Base-by-base conservation (phyloP, 2,113 vertebrate genomes). In the Campylomormyrus numenius region DNA sequence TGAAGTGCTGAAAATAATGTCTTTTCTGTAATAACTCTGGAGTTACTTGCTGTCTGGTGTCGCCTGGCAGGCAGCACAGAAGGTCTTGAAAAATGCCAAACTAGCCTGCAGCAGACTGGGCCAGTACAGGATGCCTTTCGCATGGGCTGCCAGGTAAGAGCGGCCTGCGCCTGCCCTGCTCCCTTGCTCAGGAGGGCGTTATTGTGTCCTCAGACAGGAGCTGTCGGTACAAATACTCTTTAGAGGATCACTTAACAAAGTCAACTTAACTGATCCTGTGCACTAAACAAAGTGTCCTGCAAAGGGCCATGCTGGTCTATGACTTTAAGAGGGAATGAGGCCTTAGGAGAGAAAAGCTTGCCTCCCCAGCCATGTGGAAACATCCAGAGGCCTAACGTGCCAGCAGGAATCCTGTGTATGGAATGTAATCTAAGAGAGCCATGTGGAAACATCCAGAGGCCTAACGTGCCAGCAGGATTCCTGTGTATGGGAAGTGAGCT, bases 41-140 rank as follows among this genome's bases (percentile, higher is more conserved):
- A 19, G 89, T 15, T 88, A 62, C 49, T 70, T 48, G 9, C 31
- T 48, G n/a, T 66, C 52, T 91, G 89, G 24, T 94, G 5, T 91
- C 88, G 94, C 93, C 89, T 93, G 95, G 97, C 92, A 99, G 98
- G 97, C 96, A 92, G 98, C 98, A 88, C 98, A 98, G 94, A 99
- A 99, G 93, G 98, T 99, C 93, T 94, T 99, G 94, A 99, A 99
- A 95, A 99, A 99, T 1, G 98, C 97, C 91, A 99, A 99, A 92
- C 96, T 98, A 93, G 97, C 98, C 19, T 99, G 98, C 91, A 96
- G 96, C 91, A 96, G 98, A 88, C 94, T 99, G 53, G 98, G 98
- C 74, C 98, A 98, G 89, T 99, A 99, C 91, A 95, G 96, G 92
- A 99, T 99, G 98, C 98, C 98, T 52, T 99, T 99, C 93, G 98